Conservation (phyloP, 2,113 vertebrate genomes). For the Apteryx owenii region DNA sequence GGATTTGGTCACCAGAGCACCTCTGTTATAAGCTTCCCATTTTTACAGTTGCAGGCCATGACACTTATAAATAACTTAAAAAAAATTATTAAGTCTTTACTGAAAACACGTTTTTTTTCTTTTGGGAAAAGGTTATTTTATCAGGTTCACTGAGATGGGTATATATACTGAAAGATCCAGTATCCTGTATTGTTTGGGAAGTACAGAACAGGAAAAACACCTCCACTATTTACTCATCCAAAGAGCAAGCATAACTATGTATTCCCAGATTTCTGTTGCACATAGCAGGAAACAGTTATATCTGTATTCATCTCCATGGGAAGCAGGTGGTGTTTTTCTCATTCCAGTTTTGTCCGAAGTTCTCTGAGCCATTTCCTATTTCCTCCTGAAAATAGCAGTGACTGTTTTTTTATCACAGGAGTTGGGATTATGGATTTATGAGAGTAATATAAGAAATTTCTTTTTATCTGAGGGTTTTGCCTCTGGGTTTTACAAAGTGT, state of each 20-base stretch:
- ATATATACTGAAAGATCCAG: neutral
- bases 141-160: neutral
- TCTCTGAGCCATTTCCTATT: constrained; percentile 36
- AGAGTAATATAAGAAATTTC: neutral
- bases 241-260: neutral
- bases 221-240: neutral
- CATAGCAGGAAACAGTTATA: constrained; percentile 20
- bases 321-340: constrained; percentile 54
- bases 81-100: neutral
- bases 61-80: neutral
- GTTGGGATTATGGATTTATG: neutral
- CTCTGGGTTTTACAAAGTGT: neutral
- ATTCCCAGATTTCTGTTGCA: neutral
- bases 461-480: neutral
- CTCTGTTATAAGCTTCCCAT: neutral
- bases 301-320: neutral
- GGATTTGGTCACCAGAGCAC: neutral
- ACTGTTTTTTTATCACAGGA: neutral
- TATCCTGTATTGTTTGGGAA: neutral
- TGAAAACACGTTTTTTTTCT: neutral
- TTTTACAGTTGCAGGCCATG: neutral
- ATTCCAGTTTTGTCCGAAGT: neutral
- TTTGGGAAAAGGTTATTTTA: neutral
- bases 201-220: neutral
- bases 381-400: neutral